These are phyloP conservation scores for Ophioderma brevispina DNA, from an alignment of 35 echinoderm and acorn worm genomes.

Conservation along the genomic window DNA sequence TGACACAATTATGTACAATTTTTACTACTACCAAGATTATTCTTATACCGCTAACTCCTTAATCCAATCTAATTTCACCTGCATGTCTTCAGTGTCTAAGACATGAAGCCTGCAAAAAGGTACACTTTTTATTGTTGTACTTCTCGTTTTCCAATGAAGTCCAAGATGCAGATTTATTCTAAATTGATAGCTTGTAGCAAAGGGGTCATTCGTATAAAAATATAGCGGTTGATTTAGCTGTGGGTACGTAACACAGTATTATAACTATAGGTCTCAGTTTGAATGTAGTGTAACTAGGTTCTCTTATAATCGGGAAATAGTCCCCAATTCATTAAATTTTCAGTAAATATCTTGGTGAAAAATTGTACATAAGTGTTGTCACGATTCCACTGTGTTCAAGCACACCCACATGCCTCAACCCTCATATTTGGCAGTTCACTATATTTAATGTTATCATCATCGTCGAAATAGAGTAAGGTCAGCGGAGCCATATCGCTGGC, in stretches of 20 bases:
- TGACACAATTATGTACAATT: background rate
- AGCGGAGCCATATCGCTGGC: conserved; percentile 55
- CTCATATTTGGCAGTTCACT: conserved; percentile 63
- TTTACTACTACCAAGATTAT: background rate
- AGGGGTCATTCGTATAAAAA: too few relatives aligned
- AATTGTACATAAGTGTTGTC: too few relatives aligned
- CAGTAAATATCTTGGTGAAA: too few relatives aligned
- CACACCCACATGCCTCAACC: conserved; percentile 67
- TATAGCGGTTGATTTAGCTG: too few relatives aligned
- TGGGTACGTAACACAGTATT: too few relatives aligned
- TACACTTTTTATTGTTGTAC: background rate
- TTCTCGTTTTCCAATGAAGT: background rate
- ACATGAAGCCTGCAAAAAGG: background rate
- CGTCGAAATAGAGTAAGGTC: conserved; percentile 60
- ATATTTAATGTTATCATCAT: conserved; percentile 57
- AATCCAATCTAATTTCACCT: background rate
- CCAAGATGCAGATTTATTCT: background rate
- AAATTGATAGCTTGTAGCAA: too few relatives aligned
- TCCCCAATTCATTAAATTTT: too few relatives aligned
- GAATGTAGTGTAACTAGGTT: too few relatives aligned
- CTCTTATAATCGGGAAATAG: too few relatives aligned
- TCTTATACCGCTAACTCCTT: background rate
- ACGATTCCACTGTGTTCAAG: conserved; percentile 41
- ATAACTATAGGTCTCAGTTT: too few relatives aligned
- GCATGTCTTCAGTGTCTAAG: background rate